Evolutionary conservation across 30 jellyfish, hydroid and myxozoan species (phyloP), one percentile per base, ranked within the genome.

Genomic region (Rhopilema esculentum): DNA sequence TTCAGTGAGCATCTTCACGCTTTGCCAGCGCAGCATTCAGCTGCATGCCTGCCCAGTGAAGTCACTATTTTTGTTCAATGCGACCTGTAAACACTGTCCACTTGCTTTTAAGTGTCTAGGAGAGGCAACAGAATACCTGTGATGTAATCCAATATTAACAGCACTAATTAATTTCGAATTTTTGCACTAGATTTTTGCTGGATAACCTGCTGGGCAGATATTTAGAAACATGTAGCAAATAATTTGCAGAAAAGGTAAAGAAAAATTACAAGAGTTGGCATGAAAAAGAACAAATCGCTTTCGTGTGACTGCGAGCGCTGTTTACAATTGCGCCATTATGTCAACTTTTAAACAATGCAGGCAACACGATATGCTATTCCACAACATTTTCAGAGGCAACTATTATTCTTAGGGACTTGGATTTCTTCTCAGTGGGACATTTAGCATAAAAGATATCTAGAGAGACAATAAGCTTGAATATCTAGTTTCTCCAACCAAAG

Each of bases 1-100:
- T 61, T 85, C 94, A 85, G 75, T 85, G 88, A 85, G 70, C 88
- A 85, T 21, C 69, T 72, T 73, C 94, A 74, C 94, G 94, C 84
- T 63, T 31, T 27, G 76, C 66, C 88, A 19, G 23, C 79, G 70
- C 74, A 19, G 67, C 75, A 85, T 85, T 85, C 75, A 79, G 74
- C 88, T 30, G 94, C 67, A 65, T 85, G 71, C 94, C 86, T 75
- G 94, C 72, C 76, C 88, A 85, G 33, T 85, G 94, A 85, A 63
- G 77, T 85, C 94, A 85, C 94, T 75, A 19, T 73, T 28, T 26
- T 40, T 76, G 94, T 71, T 85, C 88, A 85, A 85, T 85, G 71
- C 94, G 65, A 85, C 94, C 94, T 85, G 94, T 69, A 64, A 85
- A 63, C 84, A 75, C 66, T n/a, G 16, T 19, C 76, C n/a, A 27